Percentiles rank a stretch among this genome's conserved stretches.
Evolutionary conservation across 2,888 invertebrate genomes (phyloP).

Genomic region (Trissolcus japonicus): DNA sequence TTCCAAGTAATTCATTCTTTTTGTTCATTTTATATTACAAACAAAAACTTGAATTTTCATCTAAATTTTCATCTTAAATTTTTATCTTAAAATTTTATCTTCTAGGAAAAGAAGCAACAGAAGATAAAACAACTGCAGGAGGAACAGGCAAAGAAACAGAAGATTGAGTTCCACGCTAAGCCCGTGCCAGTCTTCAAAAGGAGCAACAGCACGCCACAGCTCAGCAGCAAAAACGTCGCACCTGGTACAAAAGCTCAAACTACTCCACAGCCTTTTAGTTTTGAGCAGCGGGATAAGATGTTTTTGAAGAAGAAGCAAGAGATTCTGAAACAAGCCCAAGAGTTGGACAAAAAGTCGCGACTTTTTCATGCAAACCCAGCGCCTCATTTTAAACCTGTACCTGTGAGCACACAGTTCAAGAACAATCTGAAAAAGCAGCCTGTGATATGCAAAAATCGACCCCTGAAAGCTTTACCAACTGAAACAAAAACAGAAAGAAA

Average conservation of each 20-base stretch:
- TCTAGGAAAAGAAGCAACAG: slow-evolving; percentile 73
- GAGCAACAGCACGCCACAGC: slow-evolving; percentile 21
- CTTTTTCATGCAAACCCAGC: slow-evolving; percentile 85
- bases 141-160: slow-evolving; percentile 62
- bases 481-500: slow-evolving; percentile 1
- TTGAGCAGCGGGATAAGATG: slow-evolving; percentile 81
- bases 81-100: slow-evolving; percentile 6
- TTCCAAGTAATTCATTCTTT: slow-evolving; percentile 48
- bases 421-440: slow-evolving; percentile 56
- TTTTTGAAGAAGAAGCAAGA: slow-evolving; percentile 80
- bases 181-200: slow-evolving; percentile 77
- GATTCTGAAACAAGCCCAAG: slow-evolving; percentile 79
- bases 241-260: slow-evolving; percentile 30
- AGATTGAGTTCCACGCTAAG: slow-evolving; percentile 79
- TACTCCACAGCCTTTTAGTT: slow-evolving; percentile 75
- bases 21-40: background rate
- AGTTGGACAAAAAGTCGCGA: slow-evolving; percentile 80
- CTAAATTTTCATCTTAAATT: background rate
- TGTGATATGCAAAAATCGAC: slow-evolving; percentile 16
- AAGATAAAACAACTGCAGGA: slow-evolving; percentile 70
- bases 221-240: slow-evolving; percentile 38
- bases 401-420: slow-evolving; percentile 60
- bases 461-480: slow-evolving; percentile 33
- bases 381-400: slow-evolving; percentile 78
- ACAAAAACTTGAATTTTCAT: no score